phyloP scores from a whole-genome alignment of 2,797 vertebrate genomes.

The Phrynocephalus vlangalii region DNA sequence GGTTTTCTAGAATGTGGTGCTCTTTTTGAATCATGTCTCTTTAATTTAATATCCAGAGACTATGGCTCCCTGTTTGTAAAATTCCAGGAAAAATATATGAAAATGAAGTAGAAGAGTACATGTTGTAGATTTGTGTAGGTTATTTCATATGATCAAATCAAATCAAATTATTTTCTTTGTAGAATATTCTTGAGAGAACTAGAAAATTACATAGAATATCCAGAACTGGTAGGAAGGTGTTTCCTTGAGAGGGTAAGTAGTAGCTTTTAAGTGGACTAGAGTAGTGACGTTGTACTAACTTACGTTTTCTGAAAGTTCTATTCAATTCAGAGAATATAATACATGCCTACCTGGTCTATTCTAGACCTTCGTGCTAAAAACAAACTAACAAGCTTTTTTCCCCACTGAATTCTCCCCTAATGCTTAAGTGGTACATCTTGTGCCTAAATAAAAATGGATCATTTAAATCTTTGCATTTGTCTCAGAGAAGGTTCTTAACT shows the following conservation, averaged over 20 bases:
- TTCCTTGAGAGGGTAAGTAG: constrained; percentile 91
- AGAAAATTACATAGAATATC: constrained; percentile 90
- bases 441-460: not conserved
- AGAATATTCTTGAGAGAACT: constrained; percentile 96
- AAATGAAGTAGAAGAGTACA: not conserved
- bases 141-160: constrained; percentile 29
- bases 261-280: not conserved
- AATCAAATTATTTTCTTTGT: constrained; percentile 47
- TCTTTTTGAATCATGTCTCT: not conserved
- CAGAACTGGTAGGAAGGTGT: constrained; percentile 94
- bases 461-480: not conserved
- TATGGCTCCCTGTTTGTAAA: not conserved
- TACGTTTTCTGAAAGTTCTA: not conserved
- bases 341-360: not conserved
- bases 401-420: not conserved
- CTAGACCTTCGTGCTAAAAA: not conserved
- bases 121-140: not conserved
- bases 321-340: not conserved
- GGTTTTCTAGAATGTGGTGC: constrained; percentile 13
- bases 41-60: constrained; percentile 6
- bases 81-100: not conserved
- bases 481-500: not conserved
- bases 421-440: not conserved
- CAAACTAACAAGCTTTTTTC: not conserved
- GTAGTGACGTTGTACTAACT: not conserved